phyloP scores from a whole-genome alignment of 2,888 invertebrate genomes.

The Timandra comae region DNA sequence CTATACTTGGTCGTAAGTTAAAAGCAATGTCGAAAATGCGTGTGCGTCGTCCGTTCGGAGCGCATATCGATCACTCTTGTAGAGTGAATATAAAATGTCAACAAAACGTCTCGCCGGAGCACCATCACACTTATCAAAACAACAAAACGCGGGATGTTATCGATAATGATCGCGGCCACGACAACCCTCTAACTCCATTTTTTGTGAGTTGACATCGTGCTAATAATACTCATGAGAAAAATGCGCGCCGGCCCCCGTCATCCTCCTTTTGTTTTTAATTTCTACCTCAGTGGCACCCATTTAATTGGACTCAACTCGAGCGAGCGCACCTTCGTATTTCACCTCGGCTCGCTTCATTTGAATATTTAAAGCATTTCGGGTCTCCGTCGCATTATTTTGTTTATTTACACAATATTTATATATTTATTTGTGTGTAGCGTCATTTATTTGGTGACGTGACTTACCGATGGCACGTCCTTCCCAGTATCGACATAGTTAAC shows the following conservation, averaged over 20 bases:
- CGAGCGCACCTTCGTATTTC: constrained; percentile 75
- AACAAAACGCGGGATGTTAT: constrained; percentile 72
- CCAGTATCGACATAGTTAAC: constrained; percentile 75
- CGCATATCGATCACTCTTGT: constrained; percentile 58
- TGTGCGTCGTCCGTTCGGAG: constrained; percentile 26
- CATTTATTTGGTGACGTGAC: constrained; percentile 76
- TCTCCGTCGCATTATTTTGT: constrained; percentile 67
- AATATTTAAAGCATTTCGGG: constrained; percentile 76
- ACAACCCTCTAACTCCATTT: constrained; percentile 69
- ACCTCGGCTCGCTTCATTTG: constrained; percentile 75
- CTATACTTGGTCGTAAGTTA: background rate
- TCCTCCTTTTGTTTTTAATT: constrained; percentile 76
- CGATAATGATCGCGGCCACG: constrained; percentile 68
- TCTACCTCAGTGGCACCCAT: constrained; percentile 77
- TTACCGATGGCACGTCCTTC: constrained; percentile 75
- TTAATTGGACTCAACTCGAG: constrained; percentile 75
- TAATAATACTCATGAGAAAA: constrained; percentile 77
- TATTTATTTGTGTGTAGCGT: constrained; percentile 70
- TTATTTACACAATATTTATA: constrained; percentile 76
- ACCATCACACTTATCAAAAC: constrained; percentile 71
- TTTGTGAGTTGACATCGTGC: constrained; percentile 75
- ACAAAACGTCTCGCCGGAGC: constrained; percentile 51
- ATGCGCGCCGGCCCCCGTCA: constrained; percentile 70
- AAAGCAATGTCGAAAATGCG: background rate
- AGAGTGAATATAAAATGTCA: constrained; percentile 60